Evolutionary conservation across 2,113 vertebrate genomes (phyloP).

Genomic region (Pollimyrus isidori): DNA sequence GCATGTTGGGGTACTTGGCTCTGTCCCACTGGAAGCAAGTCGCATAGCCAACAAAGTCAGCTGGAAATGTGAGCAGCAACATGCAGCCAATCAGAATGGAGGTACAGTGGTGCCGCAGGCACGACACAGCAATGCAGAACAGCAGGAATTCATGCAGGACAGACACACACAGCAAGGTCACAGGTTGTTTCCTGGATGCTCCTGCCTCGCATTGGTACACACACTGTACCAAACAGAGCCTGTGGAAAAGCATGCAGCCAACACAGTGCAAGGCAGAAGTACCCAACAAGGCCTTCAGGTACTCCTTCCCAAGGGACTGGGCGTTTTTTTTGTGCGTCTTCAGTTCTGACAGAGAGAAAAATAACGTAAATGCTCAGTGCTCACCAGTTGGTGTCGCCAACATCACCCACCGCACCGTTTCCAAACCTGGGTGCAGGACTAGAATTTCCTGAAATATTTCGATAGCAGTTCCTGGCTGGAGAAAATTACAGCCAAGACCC

Average conservation of each 20-base stretch:
- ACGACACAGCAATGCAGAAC: background rate
- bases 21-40: slow-evolving; percentile 93
- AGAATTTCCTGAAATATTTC: background rate
- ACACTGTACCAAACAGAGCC: slow-evolving; percentile 2
- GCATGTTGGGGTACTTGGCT: slow-evolving; percentile 83
- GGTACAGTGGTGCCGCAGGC: background rate
- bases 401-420: background rate
- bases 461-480: background rate
- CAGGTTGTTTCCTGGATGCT: background rate
- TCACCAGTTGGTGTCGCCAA: background rate
- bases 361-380: background rate
- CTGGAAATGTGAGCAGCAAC: slow-evolving; percentile 49
- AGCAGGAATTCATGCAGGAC: background rate
- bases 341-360: slow-evolving; percentile 40
- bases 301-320: slow-evolving; percentile 42
- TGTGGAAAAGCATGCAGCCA: background rate
- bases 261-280: slow-evolving; percentile 26
- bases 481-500: background rate
- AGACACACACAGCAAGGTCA: background rate
- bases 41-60: slow-evolving; percentile 76
- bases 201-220: background rate
- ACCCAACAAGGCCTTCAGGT: slow-evolving; percentile 53
- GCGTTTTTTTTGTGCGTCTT: slow-evolving; percentile 30
- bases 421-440: background rate
- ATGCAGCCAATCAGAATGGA: background rate